These are phyloP conservation scores for Sphaeramia orbicularis DNA, from an alignment of 2,797 vertebrate species.

Conservation along the genomic window DNA sequence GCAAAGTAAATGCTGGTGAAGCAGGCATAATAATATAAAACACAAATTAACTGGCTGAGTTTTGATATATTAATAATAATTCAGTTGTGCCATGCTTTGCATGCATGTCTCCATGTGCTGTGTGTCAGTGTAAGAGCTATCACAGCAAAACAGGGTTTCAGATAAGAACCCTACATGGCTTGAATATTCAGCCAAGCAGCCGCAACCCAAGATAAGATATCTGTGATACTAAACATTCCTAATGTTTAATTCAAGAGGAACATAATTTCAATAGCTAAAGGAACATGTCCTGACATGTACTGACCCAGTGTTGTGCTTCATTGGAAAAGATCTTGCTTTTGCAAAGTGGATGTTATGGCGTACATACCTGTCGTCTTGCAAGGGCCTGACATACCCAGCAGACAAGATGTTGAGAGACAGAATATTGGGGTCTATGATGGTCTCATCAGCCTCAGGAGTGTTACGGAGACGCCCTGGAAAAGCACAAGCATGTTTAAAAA, in stretches of 20 bases:
- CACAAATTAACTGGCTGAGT: slow-evolving; percentile 6
- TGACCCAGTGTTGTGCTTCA: not conserved
- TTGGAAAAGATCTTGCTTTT: slow-evolving; percentile 12
- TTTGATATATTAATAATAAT: not conserved
- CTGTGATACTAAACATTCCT: not conserved
- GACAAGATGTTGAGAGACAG: slow-evolving; percentile 97
- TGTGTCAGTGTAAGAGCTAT: slow-evolving; percentile 41
- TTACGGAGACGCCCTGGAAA: slow-evolving; percentile 93
- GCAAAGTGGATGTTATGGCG: not conserved
- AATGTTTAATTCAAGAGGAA: slow-evolving; percentile 15
- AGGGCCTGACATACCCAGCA: slow-evolving; percentile 89
- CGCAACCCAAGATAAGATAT: not conserved
- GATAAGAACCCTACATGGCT: slow-evolving; percentile 22
- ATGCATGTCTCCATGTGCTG: slow-evolving; percentile 52
- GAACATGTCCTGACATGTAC: not conserved
- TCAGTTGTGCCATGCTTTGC: not conserved
- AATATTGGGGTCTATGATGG: slow-evolving; percentile 95
- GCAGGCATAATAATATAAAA: slow-evolving; percentile 25
- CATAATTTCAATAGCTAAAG: not conserved
- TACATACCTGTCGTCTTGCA: slow-evolving; percentile 94
- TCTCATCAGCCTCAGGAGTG: slow-evolving; percentile 94
- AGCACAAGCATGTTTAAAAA: slow-evolving; percentile 16
- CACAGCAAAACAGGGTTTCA: slow-evolving; percentile 7
- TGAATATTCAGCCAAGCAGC: slow-evolving; percentile 33
- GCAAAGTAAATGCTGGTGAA: no score